phyloP scores from a whole-genome alignment of 2,888 invertebrate genomes.

The Melieria picta region DNA sequence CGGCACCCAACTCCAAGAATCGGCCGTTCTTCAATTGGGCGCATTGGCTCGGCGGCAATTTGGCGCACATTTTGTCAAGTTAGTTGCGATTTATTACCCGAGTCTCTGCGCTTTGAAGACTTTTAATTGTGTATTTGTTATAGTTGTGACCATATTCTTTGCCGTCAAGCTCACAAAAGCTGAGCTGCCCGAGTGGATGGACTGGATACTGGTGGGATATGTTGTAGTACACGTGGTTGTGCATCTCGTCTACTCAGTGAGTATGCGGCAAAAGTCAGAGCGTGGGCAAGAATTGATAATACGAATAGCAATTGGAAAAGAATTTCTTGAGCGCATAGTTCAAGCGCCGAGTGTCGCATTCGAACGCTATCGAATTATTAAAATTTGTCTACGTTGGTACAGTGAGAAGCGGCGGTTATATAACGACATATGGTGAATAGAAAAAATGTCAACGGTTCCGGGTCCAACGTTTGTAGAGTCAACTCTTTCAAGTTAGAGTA shows the following conservation, averaged over 20 bases:
- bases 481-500: too few relatives aligned
- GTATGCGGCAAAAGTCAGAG: slow-evolving; percentile 39
- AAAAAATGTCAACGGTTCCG: too few relatives aligned
- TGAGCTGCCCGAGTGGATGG: slow-evolving; percentile 85
- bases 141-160: slow-evolving; percentile 94
- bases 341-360: too few relatives aligned
- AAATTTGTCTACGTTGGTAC: too few relatives aligned
- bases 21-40: slow-evolving; percentile 90
- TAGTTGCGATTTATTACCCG: slow-evolving; percentile 62
- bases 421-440: too few relatives aligned
- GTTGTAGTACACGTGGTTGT: slow-evolving; percentile 89
- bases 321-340: too few relatives aligned
- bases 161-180: slow-evolving; percentile 88
- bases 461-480: too few relatives aligned
- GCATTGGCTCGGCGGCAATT: slow-evolving; percentile 90
- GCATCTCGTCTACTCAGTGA: slow-evolving; percentile 86
- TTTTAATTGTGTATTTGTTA: slow-evolving; percentile 46
- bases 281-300: too few relatives aligned
- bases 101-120: background rate
- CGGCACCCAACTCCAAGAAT: slow-evolving; percentile 82
- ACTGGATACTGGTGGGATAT: slow-evolving; percentile 88
- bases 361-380: too few relatives aligned
- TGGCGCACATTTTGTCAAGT: slow-evolving; percentile 89
- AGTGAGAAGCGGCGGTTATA: too few relatives aligned
- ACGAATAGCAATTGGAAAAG: too few relatives aligned